Evolutionary conservation across 1,140 invertebrate species (phyloP).

Genomic region (Harpegnathos saltator): DNA sequence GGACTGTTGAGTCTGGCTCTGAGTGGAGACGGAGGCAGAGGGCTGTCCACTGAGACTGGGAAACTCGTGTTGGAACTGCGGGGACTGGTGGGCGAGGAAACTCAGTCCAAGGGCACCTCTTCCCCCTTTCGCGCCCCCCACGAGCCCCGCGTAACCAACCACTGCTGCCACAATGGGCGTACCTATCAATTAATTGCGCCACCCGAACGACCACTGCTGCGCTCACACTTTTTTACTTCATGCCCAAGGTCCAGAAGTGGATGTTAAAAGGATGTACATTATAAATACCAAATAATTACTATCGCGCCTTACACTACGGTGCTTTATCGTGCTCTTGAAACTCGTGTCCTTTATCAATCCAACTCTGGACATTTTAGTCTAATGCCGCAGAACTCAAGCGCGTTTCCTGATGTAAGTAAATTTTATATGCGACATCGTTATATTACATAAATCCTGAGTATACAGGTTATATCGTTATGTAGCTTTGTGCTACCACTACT

Average conservation of each 20-base stretch:
- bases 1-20: conserved; percentile 79
- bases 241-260: conserved; percentile 66
- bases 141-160: conserved; percentile 81
- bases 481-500: neutral
- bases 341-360: conserved; percentile 34
- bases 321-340: neutral
- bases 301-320: neutral
- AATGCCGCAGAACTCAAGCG: conserved; percentile 22
- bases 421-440: neutral
- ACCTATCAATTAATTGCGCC: conserved; percentile 76
- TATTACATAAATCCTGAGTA: neutral
- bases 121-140: conserved; percentile 80
- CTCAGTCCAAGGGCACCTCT: conserved; percentile 85
- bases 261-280: conserved; percentile 56
- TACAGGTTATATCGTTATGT: neutral
- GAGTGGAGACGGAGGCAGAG: conserved; percentile 77
- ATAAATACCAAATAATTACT: neutral
- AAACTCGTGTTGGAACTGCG: conserved; percentile 94
- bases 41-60: conserved; percentile 89
- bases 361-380: conserved; percentile 56
- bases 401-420: conserved; percentile 12
- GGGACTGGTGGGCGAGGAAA: conserved; percentile 89
- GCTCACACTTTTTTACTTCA: conserved; percentile 54
- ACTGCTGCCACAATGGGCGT: conserved; percentile 78
- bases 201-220: conserved; percentile 67